Base-by-base conservation (phyloP, 1,140 invertebrate genomes). In the Metaphire vulgaris region DNA sequence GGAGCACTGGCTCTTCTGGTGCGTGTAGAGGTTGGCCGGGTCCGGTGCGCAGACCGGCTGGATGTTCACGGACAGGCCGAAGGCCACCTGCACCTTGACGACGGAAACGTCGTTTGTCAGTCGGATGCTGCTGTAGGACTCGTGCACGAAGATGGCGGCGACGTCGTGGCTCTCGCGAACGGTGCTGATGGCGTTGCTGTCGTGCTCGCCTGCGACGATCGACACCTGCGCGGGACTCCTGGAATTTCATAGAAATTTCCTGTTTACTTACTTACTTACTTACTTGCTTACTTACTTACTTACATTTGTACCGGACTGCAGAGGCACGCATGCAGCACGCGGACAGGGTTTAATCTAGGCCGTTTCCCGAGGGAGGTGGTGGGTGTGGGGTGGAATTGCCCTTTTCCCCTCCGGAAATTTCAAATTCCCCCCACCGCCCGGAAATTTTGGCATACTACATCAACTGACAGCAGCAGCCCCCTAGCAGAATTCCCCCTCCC, bases 11-110 rank as follows among this genome's bases (percentile, higher is more conserved):
- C 26, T 29, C 28, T 29, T 69, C 16, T 16, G 21, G 28, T 69
- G 29, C 15, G 21, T 29, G 31, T 68, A 74, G 26, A 31, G n/a
- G 65, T 74, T 56, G 0, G 0, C 31, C 0, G 74, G 30, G 14
- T 66, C 66, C 15, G 74, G 74, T 28, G 74, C 64, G 29, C 74
- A 74, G 14, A 74, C 64, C n/a, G 74, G 15, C n/a, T 65, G 30
- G 1, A 74, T 56, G 41, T 69, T 26, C 30, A 21, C 74, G 65
- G 21, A 67, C 56, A 74, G 67, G 15, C 1, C 1, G 64, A 74
- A 2, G 30, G 26, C 33, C 6, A 12, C 28, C 15, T 30, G 29
- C 2, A 67, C 2, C 65, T 66, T 74, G 29, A 74, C 31, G 1
- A 74, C 28, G 64, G 41, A 33, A 68, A 66, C 33, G 65, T 74